Evolutionary conservation across 2,797 vertebrate genomes (phyloP).

Genomic region (Limosa lapponica): DNA sequence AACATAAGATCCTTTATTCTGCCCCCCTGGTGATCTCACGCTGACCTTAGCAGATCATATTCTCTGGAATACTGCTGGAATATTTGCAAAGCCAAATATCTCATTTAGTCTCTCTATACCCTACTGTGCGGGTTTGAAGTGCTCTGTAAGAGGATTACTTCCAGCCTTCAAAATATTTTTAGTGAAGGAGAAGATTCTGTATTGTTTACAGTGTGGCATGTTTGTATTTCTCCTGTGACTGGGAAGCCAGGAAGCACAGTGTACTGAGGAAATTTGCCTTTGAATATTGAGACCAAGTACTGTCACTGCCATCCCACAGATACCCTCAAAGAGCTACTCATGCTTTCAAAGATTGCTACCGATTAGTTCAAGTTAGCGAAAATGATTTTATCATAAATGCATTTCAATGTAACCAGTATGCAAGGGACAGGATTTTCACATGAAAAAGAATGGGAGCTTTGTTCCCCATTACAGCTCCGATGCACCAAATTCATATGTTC

Average conservation of each 20-base stretch:
- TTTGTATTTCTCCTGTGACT: not conserved
- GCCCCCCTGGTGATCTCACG: not conserved
- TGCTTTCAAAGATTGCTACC: not conserved
- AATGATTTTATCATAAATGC: not conserved
- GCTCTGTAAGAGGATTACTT: not conserved
- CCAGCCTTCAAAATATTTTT: not conserved
- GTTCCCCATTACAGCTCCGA: not conserved
- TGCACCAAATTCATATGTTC: not conserved
- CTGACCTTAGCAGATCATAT: not conserved
- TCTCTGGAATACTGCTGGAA: not conserved
- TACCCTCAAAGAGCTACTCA: not conserved
- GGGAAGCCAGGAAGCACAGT: accelerated
- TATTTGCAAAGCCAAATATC: not conserved
- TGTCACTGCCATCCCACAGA: not conserved
- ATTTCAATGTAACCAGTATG: not conserved
- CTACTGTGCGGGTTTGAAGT: not conserved
- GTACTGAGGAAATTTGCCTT: not conserved
- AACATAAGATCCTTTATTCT: not conserved
- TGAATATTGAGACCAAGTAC: not conserved
- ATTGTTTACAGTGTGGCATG: not conserved
- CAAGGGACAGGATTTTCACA: not conserved
- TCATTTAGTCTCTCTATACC: not conserved
- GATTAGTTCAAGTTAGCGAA: not conserved
- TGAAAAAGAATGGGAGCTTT: not conserved
- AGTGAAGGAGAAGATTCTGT: not conserved